Evolutionary conservation across 2,888 invertebrate species (phyloP).

Genomic region (Strigamia maritima): DNA sequence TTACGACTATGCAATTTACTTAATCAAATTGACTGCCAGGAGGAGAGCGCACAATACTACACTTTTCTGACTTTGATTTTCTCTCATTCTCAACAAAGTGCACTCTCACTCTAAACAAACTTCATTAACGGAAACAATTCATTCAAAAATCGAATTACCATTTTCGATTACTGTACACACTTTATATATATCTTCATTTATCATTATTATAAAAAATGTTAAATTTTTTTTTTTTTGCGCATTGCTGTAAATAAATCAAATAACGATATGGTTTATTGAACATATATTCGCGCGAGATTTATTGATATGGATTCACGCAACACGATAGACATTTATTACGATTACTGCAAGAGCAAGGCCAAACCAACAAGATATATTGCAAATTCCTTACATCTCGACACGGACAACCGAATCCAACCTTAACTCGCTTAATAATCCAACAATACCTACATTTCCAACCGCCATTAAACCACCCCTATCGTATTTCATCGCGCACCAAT

Average conservation of each 20-base stretch:
- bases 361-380: background rate
- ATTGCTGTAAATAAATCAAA: background rate
- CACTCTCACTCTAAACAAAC: background rate
- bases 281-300: background rate
- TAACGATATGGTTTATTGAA: background rate
- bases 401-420: background rate
- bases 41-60: slow-evolving; percentile 6
- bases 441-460: background rate
- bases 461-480: background rate
- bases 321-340: slow-evolving; percentile 5
- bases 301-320: slow-evolving; percentile 10
- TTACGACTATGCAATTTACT: slow-evolving; percentile 5
- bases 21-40: slow-evolving; percentile 7
- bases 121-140: background rate
- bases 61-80: slow-evolving; percentile 4
- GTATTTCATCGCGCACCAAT: background rate
- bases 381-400: background rate
- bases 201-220: background rate
- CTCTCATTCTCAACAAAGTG: background rate
- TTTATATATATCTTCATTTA: background rate
- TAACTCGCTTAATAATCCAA: background rate
- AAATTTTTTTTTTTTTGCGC: background rate
- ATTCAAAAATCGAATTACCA: background rate
- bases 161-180: background rate
- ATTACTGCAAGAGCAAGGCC: background rate